These are phyloP conservation scores for Resseliella maxima DNA, from an alignment of 2,888 invertebrate genomes.

Conservation along the genomic window DNA sequence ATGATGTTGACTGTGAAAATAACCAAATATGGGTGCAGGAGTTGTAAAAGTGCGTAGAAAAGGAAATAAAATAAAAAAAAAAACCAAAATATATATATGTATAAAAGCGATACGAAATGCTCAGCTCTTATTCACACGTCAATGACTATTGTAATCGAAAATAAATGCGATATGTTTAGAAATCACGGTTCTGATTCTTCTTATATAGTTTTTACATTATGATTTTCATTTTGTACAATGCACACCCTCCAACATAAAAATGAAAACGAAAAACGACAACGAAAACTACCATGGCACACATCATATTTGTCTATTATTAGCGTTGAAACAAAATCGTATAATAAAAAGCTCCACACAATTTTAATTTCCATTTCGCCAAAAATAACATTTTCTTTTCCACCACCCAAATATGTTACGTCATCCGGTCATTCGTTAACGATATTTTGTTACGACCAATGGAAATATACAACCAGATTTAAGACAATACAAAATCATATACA, in stretches of 20 bases:
- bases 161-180: slow-evolving; percentile 37
- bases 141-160: slow-evolving; percentile 54
- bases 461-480: not conserved
- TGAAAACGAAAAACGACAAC: not conserved
- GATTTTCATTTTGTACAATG: not conserved
- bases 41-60: too few relatives aligned
- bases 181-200: not conserved
- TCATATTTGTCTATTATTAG: slow-evolving; percentile 1
- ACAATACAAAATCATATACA: not conserved
- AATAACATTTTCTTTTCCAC: not conserved
- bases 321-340: not conserved
- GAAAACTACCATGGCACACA: not conserved
- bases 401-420: not conserved
- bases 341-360: not conserved
- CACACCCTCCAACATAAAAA: not conserved
- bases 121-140: slow-evolving; percentile 38
- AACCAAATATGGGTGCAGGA: too few relatives aligned
- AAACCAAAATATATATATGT: too few relatives aligned
- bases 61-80: too few relatives aligned
- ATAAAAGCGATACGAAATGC: slow-evolving; percentile 21
- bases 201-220: not conserved
- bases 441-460: not conserved
- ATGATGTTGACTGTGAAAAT: not conserved
- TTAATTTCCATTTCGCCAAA: not conserved
- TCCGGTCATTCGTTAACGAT: not conserved